A percentile compares a stretch with the other conserved stretches of the same genome.
Conservation (phyloP, 2,113 vertebrate genomes). For the human region GRCh38 chr15:68070501-68071000, state of each 20-base stretch:
- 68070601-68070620: not conserved
- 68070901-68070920: no score
- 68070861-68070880: no score
- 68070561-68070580: not conserved
- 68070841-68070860: no score
- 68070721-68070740: not conserved
- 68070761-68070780: not conserved
- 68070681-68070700: not conserved
- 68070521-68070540: not conserved
- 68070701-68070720: not conserved
- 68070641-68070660: slow-evolving; percentile 10
- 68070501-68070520: not conserved
- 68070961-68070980: not conserved
- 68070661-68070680: not conserved
- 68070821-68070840: no score
- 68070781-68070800: not conserved
- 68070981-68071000: not conserved
- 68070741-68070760: not conserved
- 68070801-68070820: no score
- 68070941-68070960: not conserved
- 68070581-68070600: not conserved
- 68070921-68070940: not conserved
- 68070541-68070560: not conserved
- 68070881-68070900: no score
- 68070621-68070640: not conserved